Base-by-base conservation (phyloP, 1,140 invertebrate species). In the Danaus melanippus region DNA sequence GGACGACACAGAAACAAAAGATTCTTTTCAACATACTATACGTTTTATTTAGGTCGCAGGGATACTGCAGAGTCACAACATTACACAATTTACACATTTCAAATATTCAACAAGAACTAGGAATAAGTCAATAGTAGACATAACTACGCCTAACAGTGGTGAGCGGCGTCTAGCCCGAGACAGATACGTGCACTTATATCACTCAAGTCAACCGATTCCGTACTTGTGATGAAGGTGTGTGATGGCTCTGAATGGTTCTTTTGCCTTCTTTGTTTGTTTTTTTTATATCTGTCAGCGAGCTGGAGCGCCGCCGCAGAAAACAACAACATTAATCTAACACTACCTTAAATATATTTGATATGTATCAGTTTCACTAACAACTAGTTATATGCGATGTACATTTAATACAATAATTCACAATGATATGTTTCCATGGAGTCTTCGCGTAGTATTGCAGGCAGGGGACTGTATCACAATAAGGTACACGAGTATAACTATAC, bases 91-190 rank as follows among this genome's bases (percentile, higher is more conserved):
- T 80, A 74, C 73, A 83, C 75, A 74, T 76, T 77, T 79, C 73
- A 81, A 74, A 84, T 83, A 77, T 78, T 83, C 78, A 86, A 86
- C 83, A 86, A 86, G 78, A 76, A 80, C 83, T 86, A 84, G 76
- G 69, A 81, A 73, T 86, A 84, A 76, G 77, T 84, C 78, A 77
- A 79, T 78, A 81, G 68, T 73, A 76, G 67, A 67, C 80, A 74
- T 72, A 78, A 71, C 79, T 86, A 86, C 62, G 69, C 53, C 80
- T 86, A 86, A 84, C 82, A 81, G 80, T 78, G 77, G 72, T 66
- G 60, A 53, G 50, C 39, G 48, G 11, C 54, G 40, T 59, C 17
- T 53, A 43, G 51, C 54, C 39, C 21, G 57, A 53, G 42, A 45
- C 50, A 50, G 15, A 53, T 8, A 53, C 12, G 12, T 32, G 21